Base-by-base conservation (phyloP, 2,113 vertebrate species). In the Coracopsis vasa region DNA sequence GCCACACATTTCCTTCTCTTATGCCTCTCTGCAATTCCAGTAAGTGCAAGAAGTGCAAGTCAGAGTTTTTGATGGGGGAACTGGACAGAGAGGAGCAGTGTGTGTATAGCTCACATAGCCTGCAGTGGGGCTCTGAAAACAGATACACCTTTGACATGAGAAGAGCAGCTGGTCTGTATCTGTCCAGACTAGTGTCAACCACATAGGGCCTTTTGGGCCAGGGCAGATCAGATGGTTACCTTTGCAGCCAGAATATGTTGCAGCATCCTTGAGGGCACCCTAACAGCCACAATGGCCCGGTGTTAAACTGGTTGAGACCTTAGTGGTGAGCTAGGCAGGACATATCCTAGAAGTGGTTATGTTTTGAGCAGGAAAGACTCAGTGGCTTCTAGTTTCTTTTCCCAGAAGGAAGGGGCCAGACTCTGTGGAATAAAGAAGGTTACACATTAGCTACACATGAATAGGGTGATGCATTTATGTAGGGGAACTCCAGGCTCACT, bases 201-300 rank as follows among this genome's bases (percentile, higher is more conserved):
- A 45, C 65, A 54, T 0, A 0, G 35, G 67, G 24, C 21, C 35
- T 94, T 75, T 79, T 60, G 62, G 48, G 21, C 44, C 61, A 64
- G 44, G 51, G 48, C 29, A 62, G 31, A 27, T 72, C 39, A 45
- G 17, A 65, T 28, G 4, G 74, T 58, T 64, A 31, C 28, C 18
- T 79, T 54, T 79, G 33, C n/a, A 79, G 27, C 14, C 61, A 72
- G 28, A 86, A 25, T 29, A 15, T 9, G 6, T 18, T 78, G 80
- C 24, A 65, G 28, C 69, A 72, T 79, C 69, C 83, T 62, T 14
- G 14, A 60, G 19, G 31, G 37, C 17, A 66, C 28, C 13, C 4
- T 10, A 42, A 12, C 12, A 71, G 27, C 65, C 23, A 44, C 0
- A 0, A 90, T 69, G 60, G 24, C 28, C 33, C 0, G 0, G 27